phyloP scores from a whole-genome alignment of 2,888 invertebrate genomes.

The Agriotes lineatus region DNA sequence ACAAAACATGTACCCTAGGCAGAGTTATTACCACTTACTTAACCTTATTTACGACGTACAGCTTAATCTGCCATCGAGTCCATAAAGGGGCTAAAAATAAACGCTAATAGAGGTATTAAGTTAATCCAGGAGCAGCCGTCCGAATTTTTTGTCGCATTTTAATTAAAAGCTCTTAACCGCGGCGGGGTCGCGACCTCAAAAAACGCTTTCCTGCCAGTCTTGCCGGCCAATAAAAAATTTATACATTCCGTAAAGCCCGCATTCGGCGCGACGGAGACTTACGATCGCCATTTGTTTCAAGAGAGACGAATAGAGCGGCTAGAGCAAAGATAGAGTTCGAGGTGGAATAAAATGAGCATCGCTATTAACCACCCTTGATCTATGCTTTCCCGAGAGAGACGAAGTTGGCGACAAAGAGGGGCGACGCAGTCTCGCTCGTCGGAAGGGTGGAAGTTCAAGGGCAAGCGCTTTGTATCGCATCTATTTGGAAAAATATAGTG shows the following conservation, averaged over 20 bases:
- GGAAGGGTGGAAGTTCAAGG: constrained; percentile 1
- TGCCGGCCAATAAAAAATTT: constrained; percentile 32
- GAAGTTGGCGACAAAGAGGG: not conserved
- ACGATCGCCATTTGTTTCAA: constrained; percentile 35
- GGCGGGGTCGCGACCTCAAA: not conserved
- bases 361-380: constrained; percentile 41
- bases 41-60: too few species aligned
- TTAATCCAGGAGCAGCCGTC: too few species aligned
- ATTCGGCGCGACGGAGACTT: constrained; percentile 29
- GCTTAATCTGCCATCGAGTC: too few species aligned
- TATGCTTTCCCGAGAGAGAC: constrained; percentile 26
- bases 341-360: constrained; percentile 33
- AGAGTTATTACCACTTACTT: too few species aligned
- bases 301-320: constrained; percentile 29
- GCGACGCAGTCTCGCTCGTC: not conserved
- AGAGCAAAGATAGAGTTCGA: constrained; percentile 31
- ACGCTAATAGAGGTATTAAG: not conserved
- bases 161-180: constrained; percentile 6
- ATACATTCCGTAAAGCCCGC: constrained; percentile 29
- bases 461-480: not conserved
- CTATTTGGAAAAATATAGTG: constrained; percentile 6
- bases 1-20: too few species aligned
- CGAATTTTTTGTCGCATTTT: not conserved
- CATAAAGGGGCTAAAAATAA: too few species aligned
- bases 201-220: constrained; percentile 10